A percentile compares a stretch with the other conserved stretches of the same genome.
Conservation (phyloP, 1,140 invertebrate genomes). For the Drosophila insularis region DNA sequence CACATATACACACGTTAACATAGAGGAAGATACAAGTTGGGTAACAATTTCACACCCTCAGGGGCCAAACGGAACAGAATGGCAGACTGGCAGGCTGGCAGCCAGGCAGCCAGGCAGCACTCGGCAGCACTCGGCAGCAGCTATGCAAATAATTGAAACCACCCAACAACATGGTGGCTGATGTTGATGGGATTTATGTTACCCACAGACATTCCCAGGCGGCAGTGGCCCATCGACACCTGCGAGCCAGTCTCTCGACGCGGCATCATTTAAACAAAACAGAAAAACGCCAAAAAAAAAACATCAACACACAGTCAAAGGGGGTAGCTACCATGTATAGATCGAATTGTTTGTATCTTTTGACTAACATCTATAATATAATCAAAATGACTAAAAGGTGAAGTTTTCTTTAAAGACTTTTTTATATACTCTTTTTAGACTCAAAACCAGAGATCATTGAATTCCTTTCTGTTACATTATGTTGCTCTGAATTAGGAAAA, state of each 20-base stretch:
- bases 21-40: constrained; percentile 41
- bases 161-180: constrained; percentile 22
- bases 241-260: constrained; percentile 40
- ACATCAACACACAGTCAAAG: background rate
- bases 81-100: background rate
- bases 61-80: constrained; percentile 1
- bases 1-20: background rate
- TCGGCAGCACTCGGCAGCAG: background rate
- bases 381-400: no score
- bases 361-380: no score
- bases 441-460: no score
- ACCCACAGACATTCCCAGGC: constrained; percentile 12
- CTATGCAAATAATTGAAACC: constrained; percentile 69
- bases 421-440: no score
- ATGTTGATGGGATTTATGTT: constrained; percentile 45
- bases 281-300: background rate
- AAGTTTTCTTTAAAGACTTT: no score
- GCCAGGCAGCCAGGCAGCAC: background rate
- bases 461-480: no score
- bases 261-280: constrained; percentile 42
- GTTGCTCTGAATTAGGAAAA: no score
- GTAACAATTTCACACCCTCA: constrained; percentile 37
- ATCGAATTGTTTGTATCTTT: background rate
- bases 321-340: background rate
- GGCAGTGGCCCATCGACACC: constrained; percentile 48